phyloP scores from a whole-genome alignment of 2,888 invertebrate species.

The Magallana nippona region DNA sequence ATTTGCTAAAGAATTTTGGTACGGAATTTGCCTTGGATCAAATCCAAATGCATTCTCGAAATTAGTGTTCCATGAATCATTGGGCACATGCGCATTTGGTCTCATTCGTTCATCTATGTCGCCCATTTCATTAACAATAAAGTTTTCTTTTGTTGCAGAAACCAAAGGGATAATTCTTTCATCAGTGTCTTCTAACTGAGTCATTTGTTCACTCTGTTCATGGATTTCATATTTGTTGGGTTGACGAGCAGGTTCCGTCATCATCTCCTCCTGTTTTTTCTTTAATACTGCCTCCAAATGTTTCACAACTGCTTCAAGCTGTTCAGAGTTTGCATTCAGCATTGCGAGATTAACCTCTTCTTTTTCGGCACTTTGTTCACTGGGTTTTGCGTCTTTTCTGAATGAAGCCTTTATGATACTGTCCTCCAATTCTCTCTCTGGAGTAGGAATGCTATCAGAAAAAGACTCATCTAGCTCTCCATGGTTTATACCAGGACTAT shows the following conservation, averaged over 20 bases:
- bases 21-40: not conserved
- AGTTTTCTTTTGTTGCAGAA: not conserved
- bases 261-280: conserved; percentile 39
- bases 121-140: conserved; percentile 53
- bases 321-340: conserved; percentile 19
- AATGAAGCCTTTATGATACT: conserved; percentile 14
- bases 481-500: not conserved
- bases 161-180: conserved; percentile 1
- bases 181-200: conserved; percentile 27
- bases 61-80: not conserved
- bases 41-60: conserved; percentile 3
- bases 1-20: not conserved
- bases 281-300: conserved; percentile 28
- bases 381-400: not conserved
- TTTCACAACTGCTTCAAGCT: conserved; percentile 39
- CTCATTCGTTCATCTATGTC: conserved; percentile 54
- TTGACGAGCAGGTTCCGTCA: not conserved
- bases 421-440: conserved; percentile 18
- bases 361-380: not conserved
- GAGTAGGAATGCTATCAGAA: not conserved
- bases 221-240: not conserved
- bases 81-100: not conserved
- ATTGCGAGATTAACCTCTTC: not conserved
- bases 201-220: not conserved
- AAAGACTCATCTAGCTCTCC: not conserved